These are phyloP conservation scores for Helostoma temminkii DNA, from an alignment of 2,797 vertebrate species.

Conservation along the genomic window DNA sequence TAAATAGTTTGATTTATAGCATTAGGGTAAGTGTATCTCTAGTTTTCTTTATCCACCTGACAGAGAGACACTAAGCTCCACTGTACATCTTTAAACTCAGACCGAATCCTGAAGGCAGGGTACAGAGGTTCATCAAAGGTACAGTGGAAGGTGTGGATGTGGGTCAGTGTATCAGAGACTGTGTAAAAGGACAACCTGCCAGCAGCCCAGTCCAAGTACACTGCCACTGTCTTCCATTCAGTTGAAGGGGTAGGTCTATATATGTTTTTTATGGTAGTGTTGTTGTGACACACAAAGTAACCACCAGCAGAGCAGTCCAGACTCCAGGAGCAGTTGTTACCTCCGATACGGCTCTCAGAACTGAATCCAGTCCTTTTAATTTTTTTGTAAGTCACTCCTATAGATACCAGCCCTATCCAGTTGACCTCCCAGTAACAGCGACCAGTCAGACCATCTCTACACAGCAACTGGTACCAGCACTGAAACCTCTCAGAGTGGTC, in stretches of 20 bases:
- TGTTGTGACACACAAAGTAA: constrained; percentile 24
- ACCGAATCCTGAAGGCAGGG: constrained; percentile 17
- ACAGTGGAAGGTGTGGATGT: constrained; percentile 25
- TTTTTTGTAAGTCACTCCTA: constrained; percentile 30
- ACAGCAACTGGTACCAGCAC: constrained; percentile 25
- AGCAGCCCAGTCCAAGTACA: constrained; percentile 32
- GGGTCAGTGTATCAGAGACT: background rate
- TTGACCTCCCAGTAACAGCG: constrained; percentile 31
- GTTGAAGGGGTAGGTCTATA: accelerated
- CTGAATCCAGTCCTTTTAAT: background rate
- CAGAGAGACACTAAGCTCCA: background rate
- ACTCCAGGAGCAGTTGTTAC: constrained; percentile 15
- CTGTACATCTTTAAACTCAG: background rate
- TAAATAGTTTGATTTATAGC: too few species aligned
- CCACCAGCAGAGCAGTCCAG: constrained; percentile 11
- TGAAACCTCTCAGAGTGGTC: background rate
- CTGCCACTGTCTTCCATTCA: background rate
- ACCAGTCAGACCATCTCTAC: constrained; percentile 3
- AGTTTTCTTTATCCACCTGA: background rate
- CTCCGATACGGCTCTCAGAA: constrained; percentile 6
- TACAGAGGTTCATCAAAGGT: constrained; percentile 9
- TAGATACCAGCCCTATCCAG: constrained; percentile 15
- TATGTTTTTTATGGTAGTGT: background rate
- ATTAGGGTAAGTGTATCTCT: too few species aligned
- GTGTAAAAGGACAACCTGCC: constrained; percentile 16